Evolutionary conservation across 1,140 invertebrate species (phyloP).

Genomic region (Musca domestica): DNA sequence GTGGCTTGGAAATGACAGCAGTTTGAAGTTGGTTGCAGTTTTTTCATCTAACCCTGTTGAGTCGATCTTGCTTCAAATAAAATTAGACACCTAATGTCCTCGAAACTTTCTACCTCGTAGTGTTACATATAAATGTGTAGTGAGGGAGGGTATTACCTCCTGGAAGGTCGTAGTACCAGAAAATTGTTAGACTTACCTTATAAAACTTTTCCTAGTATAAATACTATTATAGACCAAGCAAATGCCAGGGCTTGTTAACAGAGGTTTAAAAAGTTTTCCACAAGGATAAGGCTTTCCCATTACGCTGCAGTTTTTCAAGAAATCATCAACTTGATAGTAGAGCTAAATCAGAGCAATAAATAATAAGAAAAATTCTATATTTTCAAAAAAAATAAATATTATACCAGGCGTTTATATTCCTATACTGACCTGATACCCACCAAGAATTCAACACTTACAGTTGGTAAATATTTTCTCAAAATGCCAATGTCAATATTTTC

Average conservation of each 20-base stretch:
- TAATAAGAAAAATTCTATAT: neutral
- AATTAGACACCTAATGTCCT: too few species aligned
- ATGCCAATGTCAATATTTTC: neutral
- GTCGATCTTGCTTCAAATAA: too few species aligned
- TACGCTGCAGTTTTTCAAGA: neutral
- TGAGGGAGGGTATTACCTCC: too few species aligned
- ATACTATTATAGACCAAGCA: slow-evolving; percentile 15
- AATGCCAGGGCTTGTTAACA: neutral
- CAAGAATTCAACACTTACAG: neutral
- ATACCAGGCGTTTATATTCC: too few species aligned
- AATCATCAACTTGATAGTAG: neutral
- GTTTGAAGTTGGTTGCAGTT: too few species aligned
- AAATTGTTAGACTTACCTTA: neutral
- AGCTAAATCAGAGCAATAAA: neutral
- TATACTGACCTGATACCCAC: too few species aligned
- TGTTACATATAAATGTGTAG: too few species aligned
- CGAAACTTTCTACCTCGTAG: too few species aligned
- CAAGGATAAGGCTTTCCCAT: neutral
- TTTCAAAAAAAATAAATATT: too few species aligned
- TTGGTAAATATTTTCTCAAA: neutral
- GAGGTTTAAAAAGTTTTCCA: neutral
- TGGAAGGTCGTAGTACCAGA: too few species aligned
- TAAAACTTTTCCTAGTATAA: neutral
- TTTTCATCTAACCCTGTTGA: too few species aligned
- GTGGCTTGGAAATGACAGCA: too few species aligned